Percentiles rank a stretch among this genome's conserved stretches.
Conservation (phyloP, 1,140 invertebrate genomes). For the Drosophila simulans region DNA sequence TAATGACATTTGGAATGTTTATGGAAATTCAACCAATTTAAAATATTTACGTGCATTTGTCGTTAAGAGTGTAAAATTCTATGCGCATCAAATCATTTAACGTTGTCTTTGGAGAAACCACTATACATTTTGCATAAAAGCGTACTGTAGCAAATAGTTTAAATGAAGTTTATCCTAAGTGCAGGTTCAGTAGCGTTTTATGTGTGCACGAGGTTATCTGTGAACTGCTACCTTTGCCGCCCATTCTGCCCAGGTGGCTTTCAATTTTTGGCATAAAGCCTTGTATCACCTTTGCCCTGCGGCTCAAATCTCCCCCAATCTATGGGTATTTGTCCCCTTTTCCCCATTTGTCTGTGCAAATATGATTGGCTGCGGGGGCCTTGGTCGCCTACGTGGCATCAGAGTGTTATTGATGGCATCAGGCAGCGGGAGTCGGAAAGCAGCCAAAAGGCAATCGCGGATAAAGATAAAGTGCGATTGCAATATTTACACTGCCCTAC, state of each 20-base stretch:
- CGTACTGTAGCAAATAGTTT: neutral
- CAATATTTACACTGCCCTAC: conserved; percentile 38
- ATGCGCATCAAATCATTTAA: too few species aligned
- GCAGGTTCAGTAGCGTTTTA: neutral
- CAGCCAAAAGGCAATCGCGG: conserved; percentile 32
- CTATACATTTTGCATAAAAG: neutral
- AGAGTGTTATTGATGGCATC: conserved; percentile 57
- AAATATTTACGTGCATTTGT: neutral
- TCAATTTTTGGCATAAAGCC: conserved; percentile 74
- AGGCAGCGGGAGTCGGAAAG: conserved; percentile 22
- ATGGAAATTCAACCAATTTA: neutral
- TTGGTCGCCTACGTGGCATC: conserved; percentile 38
- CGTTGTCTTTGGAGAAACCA: too few species aligned
- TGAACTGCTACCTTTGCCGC: conserved; percentile 16
- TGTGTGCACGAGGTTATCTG: conserved; percentile 21
- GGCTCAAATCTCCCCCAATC: conserved; percentile 14
- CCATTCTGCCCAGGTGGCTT: conserved; percentile 37
- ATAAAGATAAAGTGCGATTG: conserved; percentile 43
- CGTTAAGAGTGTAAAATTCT: too few species aligned
- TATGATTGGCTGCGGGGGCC: conserved; percentile 52
- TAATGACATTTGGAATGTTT: too few species aligned
- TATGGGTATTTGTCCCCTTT: conserved; percentile 10
- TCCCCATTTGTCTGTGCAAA: conserved; percentile 45
- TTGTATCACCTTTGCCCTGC: conserved; percentile 63
- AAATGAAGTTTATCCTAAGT: neutral